Evolutionary conservation across 2,797 vertebrate genomes (phyloP), one percentile per base, ranked within the genome.

Genomic region (Amblyraja radiata): DNA sequence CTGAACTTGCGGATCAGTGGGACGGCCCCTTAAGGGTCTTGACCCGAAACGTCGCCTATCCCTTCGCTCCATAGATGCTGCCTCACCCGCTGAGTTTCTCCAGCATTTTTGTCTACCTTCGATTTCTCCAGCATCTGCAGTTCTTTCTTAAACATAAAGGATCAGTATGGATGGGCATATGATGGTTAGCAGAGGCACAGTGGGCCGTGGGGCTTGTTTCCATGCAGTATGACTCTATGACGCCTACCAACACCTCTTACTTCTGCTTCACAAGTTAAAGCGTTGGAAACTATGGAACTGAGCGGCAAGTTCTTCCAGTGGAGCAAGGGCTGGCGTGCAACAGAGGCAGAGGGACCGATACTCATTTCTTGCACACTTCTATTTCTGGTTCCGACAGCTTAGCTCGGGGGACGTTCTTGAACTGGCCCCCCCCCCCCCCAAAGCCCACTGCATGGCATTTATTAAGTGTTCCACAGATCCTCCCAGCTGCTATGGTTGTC

Each of bases 281-380:
- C 81, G 28, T 28, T 28, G 11, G 4, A 58, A 2, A 14, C 6
- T 84, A 25, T 84, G 84, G 83, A 32, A 10, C n/a, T 13, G 32
- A 1, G 7, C 84, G 23, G 84, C 8, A 14, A 3, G 3, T 32
- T 10, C 9, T 14, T 14, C 16, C n/a, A 16, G 28, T 61, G 83
- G 9, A 68, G 16, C n/a, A 28, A 86, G 25, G 2, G 46, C 46
- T 46, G 46, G 2, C 46, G 2, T 46, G 46, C 46, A 46, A 46
- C 46, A 46, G 46, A 46, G 28, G n/a, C 11, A 21, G 63, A 68
- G n/a, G 7, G 28, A n/a, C 84, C 36, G n/a, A 65, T 65, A 61
- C n/a, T 88, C 84, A 88, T 88, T 32, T 63, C 84, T 36, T 88
- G 36, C 84, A 88, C 84, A 68, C 84, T 63, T 68, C 84, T 88